Evolutionary conservation across 2,888 invertebrate species (phyloP), one percentile per base, ranked within the genome.

Genomic region (Cryptops parisi): DNA sequence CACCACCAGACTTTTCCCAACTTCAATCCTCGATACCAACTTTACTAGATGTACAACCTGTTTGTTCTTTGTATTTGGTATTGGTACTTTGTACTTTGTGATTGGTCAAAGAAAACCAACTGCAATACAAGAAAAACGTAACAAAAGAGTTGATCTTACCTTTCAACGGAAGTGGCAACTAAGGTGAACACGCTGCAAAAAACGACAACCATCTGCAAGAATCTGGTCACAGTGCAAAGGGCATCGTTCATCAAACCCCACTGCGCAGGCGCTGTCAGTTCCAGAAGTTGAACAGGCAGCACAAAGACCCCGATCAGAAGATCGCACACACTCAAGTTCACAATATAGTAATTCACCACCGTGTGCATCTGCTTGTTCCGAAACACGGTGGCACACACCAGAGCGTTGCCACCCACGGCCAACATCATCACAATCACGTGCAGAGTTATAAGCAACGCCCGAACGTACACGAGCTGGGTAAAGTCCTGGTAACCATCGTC

Each of bases 291-390:
- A 17, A 70, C 61, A 1, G 72, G 72, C 60, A 71, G 64, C 5
- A 71, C 71, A 48, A 70, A 64, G 17, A 64, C 60, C 12, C 70
- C 69, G 17, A 72, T 69, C 21, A 71, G 60, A 39, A 71, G 64
- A 59, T 72, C 72, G 39, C 68, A 68, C 3, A 68, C 61, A 6
- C 70, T 70, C 54, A 72, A 59, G 54, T 70, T 70, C 48, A 70
- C 68, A 44, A 72, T 70, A 60, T 70, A 70, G 57, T 67, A 70
- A 60, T 72, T 71, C 44, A 71, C 70, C 4, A 68, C 68, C 0
- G 70, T 70, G 56, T 70, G 70, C 71, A 72, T 71, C 54, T 67
- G 65, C 24, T 64, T 64, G 59, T 71, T 68, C 15, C 64, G 59
- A 60, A 65, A 65, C 2, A 72, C 68, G 0, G 70, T 70, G 60